phyloP scores from a whole-genome alignment of 2,113 vertebrate genomes.

The Phoenicopterus ruber region DNA sequence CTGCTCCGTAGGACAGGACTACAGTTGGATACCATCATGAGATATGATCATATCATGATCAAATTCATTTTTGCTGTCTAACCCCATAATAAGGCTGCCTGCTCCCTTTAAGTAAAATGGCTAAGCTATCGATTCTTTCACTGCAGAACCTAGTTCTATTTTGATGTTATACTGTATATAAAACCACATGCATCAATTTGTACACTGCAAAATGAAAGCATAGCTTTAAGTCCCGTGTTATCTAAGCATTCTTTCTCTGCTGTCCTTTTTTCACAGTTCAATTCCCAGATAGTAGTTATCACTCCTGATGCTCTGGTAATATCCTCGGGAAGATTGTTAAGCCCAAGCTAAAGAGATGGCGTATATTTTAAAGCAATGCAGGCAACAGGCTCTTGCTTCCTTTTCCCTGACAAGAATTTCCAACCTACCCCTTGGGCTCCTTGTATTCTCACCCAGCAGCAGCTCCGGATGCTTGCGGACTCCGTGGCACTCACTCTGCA shows the following conservation, averaged over 20 bases:
- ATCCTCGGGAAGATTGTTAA: constrained; percentile 63
- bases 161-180: constrained; percentile 36
- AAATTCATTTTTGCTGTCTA: constrained; percentile 78
- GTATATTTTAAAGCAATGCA: constrained; percentile 53
- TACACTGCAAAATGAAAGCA: constrained; percentile 49
- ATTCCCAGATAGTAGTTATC: constrained; percentile 62
- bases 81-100: constrained; percentile 74
- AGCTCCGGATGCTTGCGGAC: too few species aligned
- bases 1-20: constrained; percentile 54
- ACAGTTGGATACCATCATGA: constrained; percentile 38
- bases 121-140: constrained; percentile 85
- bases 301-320: constrained; percentile 57
- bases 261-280: constrained; percentile 51
- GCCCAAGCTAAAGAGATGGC: constrained; percentile 46
- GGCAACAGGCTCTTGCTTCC: constrained; percentile 52
- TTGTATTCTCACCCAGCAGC: not conserved
- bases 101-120: constrained; percentile 78
- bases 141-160: constrained; percentile 66
- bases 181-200: constrained; percentile 60
- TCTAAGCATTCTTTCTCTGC: constrained; percentile 70
- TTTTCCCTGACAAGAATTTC: too few species aligned
- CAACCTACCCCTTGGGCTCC: constrained; percentile 31
- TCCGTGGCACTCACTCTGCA: too few species aligned
- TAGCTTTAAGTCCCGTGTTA: constrained; percentile 64
- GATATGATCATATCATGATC: constrained; percentile 36